A percentile compares a stretch with the other conserved stretches of the same genome.
These are phyloP conservation scores for Lichenostomus cassidix DNA, from an alignment of 2,113 vertebrate genomes.

Conservation along the genomic window DNA sequence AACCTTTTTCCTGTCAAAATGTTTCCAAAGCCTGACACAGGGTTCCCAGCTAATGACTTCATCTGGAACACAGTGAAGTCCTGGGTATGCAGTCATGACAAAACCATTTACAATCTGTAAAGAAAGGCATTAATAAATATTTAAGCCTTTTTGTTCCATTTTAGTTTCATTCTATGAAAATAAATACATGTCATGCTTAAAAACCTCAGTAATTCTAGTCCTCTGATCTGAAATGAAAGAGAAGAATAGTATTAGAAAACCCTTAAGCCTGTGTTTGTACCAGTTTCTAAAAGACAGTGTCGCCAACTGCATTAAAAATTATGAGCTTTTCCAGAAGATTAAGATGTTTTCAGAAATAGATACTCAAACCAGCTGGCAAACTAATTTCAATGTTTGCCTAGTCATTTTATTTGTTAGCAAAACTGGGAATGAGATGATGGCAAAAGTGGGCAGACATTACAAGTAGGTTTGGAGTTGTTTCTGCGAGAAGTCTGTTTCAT, in stretches of 20 bases:
- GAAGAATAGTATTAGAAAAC: background rate
- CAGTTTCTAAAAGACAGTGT: background rate
- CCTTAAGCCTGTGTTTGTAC: background rate
- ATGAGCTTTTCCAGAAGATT: conserved; percentile 33
- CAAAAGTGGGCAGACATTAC: background rate
- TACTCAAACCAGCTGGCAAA: conserved; percentile 12
- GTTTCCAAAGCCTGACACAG: background rate
- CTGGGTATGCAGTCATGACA: background rate
- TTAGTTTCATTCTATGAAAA: conserved; percentile 13
- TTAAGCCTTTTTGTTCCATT: background rate
- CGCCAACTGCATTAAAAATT: background rate
- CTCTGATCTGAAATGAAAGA: background rate
- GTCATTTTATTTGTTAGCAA: conserved; percentile 7
- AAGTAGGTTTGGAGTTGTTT: background rate
- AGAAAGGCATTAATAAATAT: background rate
- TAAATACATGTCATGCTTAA: background rate
- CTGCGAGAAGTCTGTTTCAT: background rate
- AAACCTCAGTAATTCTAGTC: background rate
- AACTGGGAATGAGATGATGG: background rate
- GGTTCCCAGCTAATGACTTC: background rate
- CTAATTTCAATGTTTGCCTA: background rate
- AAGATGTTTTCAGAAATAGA: conserved; percentile 30
- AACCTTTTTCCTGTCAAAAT: background rate
- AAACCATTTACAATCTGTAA: background rate
- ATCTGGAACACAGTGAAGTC: background rate